Percentiles rank a stretch among this genome's conserved stretches.
Conservation (phyloP, 2,888 invertebrate species). For the Glomeris marginata region DNA sequence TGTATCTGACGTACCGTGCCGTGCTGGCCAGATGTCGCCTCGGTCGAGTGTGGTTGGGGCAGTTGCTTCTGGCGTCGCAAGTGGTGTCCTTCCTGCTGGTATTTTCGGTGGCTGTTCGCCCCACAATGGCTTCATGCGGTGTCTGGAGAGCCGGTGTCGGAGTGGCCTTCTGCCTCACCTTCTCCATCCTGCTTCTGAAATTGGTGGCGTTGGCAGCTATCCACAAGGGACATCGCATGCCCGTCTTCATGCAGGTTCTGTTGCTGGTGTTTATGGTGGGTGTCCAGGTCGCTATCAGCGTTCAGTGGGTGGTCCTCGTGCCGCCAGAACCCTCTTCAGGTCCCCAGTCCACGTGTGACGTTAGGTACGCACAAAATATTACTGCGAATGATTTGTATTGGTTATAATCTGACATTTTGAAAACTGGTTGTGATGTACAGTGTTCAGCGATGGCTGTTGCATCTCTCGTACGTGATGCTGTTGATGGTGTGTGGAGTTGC, state of each 20-base stretch:
- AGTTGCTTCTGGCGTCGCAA: slow-evolving; percentile 66
- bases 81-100: slow-evolving; percentile 67
- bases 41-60: slow-evolving; percentile 68
- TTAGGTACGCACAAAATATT: slow-evolving; percentile 6
- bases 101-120: slow-evolving; percentile 59
- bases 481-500: slow-evolving; percentile 8
- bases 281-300: slow-evolving; percentile 9
- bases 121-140: slow-evolving; percentile 63
- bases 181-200: slow-evolving; percentile 80
- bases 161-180: slow-evolving; percentile 63
- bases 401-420: neutral
- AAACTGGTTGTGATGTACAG: neutral
- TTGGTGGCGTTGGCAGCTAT: slow-evolving; percentile 24
- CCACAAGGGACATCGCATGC: slow-evolving; percentile 12
- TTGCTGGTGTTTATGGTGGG: slow-evolving; percentile 7
- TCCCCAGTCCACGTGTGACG: neutral
- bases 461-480: slow-evolving; percentile 11
- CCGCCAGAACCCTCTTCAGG: neutral
- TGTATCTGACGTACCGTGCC: slow-evolving; percentile 7
- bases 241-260: slow-evolving; percentile 5
- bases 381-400: neutral
- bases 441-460: slow-evolving; percentile 9
- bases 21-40: slow-evolving; percentile 5
- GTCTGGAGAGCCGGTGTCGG: slow-evolving; percentile 64
- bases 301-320: slow-evolving; percentile 9